phyloP scores from a whole-genome alignment of 2,113 vertebrate genomes.

The Lota lota region DNA sequence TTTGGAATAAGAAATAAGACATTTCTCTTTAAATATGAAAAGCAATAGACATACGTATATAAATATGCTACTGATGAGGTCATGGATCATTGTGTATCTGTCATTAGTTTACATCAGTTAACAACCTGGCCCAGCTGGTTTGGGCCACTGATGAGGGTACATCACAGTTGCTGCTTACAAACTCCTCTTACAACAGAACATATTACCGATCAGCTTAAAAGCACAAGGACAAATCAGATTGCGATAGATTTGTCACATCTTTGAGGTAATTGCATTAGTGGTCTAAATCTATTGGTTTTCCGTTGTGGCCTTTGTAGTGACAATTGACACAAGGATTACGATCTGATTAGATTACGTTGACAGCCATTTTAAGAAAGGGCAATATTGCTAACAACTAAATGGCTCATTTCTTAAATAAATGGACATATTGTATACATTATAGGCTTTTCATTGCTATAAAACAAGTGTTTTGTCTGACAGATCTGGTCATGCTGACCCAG shows the following conservation, averaged over 20 bases:
- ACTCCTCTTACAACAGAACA: neutral
- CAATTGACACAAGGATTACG: constrained; percentile 32
- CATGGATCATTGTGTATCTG: no score
- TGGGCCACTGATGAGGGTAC: no score
- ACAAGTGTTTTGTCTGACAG: no score
- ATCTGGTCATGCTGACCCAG: no score
- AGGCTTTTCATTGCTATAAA: no score
- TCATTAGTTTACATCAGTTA: no score
- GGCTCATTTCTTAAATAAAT: no score
- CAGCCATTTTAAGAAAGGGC: neutral
- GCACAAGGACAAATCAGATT: neutral
- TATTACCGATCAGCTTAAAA: neutral
- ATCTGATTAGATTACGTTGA: constrained; percentile 28
- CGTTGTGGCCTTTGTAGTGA: constrained; percentile 16
- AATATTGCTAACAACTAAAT: no score
- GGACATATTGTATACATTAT: no score
- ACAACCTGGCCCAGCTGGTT: no score
- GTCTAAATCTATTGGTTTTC: constrained; percentile 25
- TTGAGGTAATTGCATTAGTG: neutral
- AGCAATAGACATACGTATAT: neutral
- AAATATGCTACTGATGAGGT: neutral
- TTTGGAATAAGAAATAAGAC: neutral
- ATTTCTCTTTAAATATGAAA: neutral
- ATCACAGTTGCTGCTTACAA: no score
- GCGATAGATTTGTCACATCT: neutral